Base-by-base conservation (phyloP, 2,888 invertebrate genomes). In the Deilephila elpenor region DNA sequence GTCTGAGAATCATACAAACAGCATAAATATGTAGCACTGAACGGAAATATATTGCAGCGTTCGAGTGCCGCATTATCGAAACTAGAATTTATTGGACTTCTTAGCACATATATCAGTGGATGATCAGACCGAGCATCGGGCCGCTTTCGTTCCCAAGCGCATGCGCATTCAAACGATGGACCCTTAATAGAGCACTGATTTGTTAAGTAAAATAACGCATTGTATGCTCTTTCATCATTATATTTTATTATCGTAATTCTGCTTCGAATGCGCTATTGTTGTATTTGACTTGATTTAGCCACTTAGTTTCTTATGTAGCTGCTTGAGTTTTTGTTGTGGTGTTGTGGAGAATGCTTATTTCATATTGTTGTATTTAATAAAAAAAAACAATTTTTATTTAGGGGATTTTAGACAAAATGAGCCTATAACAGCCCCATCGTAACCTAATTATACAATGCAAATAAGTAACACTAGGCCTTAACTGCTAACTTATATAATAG, bases 181-280 rank as follows among this genome's bases (percentile, higher is more conserved):
- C 72, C 37, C 20, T 70, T 85, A 87, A 85, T 84, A 83, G 84
- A 85, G 80, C 78, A 79, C 82, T 81, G 86, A 86, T 87, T 87
- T 86, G 83, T 83, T 83, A 83, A 74, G 82, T 82, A 83, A 84
- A 86, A 83, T 73, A 73, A 67, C 29, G 56, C 72, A 73, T 64
- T 59, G 72, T 73, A 64, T 73, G 64, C 72, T 37, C 56, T 62
- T 67, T 67, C 56, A 73, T 73, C 67, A 67, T 73, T 67, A 64
- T 37, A 73, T 72, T 72, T 64, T 72, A 67, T 67, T 44, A 67
- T 67, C 25, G 67, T 67, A 67, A 67, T 67, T 67, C 44, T 67
- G 44, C 51, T 51, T 25, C 67, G 67, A 64, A 56, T 53, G 19
- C 34, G 53, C 62, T 14, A 53, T 64, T 72, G 67, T 67, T 67